These are phyloP conservation scores for Tachyglossus aculeatus DNA, from an alignment of 2,797 vertebrate genomes.

Conservation along the genomic window DNA sequence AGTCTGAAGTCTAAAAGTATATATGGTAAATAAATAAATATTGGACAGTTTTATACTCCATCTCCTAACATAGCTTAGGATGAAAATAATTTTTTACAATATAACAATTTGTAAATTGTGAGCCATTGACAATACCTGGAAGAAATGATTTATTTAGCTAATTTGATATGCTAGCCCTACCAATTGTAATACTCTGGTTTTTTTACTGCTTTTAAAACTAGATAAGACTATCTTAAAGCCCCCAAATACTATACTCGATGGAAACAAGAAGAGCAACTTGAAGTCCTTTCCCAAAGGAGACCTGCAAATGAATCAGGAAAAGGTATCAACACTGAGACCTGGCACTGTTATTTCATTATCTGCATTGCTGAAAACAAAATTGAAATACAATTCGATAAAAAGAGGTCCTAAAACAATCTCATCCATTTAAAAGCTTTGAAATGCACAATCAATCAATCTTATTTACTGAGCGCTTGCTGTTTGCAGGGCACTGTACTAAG, in stretches of 20 bases:
- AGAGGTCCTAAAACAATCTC: slow-evolving; percentile 15
- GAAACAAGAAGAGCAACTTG: background rate
- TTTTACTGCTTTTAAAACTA: background rate
- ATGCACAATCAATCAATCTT: background rate
- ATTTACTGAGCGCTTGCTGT: no score
- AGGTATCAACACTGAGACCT: background rate
- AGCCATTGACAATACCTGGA: background rate
- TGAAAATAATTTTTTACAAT: background rate
- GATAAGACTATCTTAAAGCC: background rate
- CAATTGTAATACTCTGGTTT: background rate
- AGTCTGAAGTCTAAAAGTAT: no score
- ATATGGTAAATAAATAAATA: background rate
- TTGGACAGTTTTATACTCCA: background rate
- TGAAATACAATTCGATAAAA: background rate
- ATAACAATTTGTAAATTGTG: background rate
- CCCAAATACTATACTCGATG: background rate
- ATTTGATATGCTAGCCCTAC: background rate
- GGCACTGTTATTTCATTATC: background rate
- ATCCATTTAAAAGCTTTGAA: background rate
- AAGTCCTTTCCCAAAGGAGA: background rate
- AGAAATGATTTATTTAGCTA: background rate
- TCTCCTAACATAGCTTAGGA: background rate
- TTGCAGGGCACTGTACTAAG: no score
- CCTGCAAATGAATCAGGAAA: background rate
- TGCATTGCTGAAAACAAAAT: slow-evolving; percentile 15